Evolutionary conservation across 1,140 invertebrate species (phyloP).

Genomic region (Trigoniulus corallinus): DNA sequence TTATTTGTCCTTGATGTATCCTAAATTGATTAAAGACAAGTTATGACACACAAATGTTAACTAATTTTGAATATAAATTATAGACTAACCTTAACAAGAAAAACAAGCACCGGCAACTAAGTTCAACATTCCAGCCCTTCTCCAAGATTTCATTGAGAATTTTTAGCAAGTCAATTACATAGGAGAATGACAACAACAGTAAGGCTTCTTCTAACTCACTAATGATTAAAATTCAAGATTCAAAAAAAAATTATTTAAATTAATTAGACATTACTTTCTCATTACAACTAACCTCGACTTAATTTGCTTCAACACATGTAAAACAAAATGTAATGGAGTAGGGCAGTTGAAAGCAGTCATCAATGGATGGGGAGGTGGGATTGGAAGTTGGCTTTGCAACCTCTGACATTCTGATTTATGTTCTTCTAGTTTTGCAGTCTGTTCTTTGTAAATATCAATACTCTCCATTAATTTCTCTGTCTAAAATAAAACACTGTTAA

Average conservation of each 20-base stretch:
- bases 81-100: slow-evolving; percentile 48
- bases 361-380: slow-evolving; percentile 45
- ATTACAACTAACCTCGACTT: slow-evolving; percentile 32
- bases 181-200: slow-evolving; percentile 63
- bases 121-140: slow-evolving; percentile 50
- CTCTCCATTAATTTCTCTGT: slow-evolving; percentile 80
- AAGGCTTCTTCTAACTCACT: slow-evolving; percentile 83
- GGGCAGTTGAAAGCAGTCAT: slow-evolving; percentile 58
- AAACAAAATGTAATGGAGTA: slow-evolving; percentile 57
- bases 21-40: slow-evolving; percentile 17
- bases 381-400: too few species aligned
- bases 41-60: neutral
- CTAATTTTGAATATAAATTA: neutral
- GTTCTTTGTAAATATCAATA: slow-evolving; percentile 56
- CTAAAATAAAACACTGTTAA: slow-evolving; percentile 26
- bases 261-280: neutral
- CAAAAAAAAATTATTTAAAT: neutral
- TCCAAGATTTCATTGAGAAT: slow-evolving; percentile 47
- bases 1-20: slow-evolving; percentile 69
- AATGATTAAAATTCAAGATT: slow-evolving; percentile 16
- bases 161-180: slow-evolving; percentile 58
- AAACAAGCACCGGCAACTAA: slow-evolving; percentile 51
- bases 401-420: slow-evolving; percentile 19
- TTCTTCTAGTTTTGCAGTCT: slow-evolving; percentile 34
- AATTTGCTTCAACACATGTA: slow-evolving; percentile 59